Conservation (phyloP, 1,140 invertebrate genomes). For the Heliconius eleuchia region DNA sequence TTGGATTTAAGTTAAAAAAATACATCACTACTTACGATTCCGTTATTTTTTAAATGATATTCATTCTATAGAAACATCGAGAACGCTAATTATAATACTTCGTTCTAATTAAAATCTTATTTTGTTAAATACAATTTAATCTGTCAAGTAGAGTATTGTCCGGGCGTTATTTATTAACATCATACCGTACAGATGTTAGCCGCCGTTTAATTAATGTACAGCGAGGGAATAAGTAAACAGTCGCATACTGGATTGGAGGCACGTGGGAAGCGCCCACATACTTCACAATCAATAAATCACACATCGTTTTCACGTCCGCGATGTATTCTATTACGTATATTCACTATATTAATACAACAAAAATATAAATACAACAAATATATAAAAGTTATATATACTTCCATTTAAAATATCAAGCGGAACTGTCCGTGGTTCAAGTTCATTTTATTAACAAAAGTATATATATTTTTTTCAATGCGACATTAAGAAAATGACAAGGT, state of each 20-base stretch:
- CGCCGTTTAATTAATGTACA: slow-evolving; percentile 53
- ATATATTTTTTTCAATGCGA: slow-evolving; percentile 20
- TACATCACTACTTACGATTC: neutral
- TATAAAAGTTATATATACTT: neutral
- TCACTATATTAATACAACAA: neutral
- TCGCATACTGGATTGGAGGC: slow-evolving; percentile 31
- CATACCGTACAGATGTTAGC: slow-evolving; percentile 25
- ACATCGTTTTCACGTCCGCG: slow-evolving; percentile 46
- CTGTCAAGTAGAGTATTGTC: slow-evolving; percentile 12
- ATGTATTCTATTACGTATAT: slow-evolving; percentile 39
- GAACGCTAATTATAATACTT: neutral
- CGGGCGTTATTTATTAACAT: slow-evolving; percentile 16
- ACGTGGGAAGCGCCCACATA: slow-evolving; percentile 61
- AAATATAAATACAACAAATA: neutral
- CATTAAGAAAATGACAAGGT: slow-evolving; percentile 29
- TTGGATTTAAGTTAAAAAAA: neutral
- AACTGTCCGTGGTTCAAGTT: slow-evolving; percentile 2
- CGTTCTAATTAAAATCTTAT: slow-evolving; percentile 1
- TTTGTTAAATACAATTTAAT: slow-evolving; percentile 6
- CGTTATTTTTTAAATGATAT: neutral
- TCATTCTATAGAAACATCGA: slow-evolving; percentile 1
- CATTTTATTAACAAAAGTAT: slow-evolving; percentile 23
- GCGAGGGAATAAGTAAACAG: slow-evolving; percentile 42
- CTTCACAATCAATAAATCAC: slow-evolving; percentile 52
- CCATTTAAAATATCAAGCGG: slow-evolving; percentile 3